phyloP scores from a whole-genome alignment of 2,113 vertebrate genomes.

The Oceanites oceanicus region DNA sequence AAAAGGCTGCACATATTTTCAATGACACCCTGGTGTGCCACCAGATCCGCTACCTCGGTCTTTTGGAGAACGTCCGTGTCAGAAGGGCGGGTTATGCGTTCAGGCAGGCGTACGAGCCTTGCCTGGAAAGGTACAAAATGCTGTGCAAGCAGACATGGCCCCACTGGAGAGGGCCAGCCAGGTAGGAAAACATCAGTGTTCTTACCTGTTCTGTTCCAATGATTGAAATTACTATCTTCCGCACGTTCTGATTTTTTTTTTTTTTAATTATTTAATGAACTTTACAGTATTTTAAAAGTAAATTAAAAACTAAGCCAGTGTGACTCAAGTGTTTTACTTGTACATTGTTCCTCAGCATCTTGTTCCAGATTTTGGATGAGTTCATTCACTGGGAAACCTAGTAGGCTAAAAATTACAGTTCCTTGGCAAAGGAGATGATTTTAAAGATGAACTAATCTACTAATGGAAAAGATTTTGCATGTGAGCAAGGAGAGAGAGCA shows the following conservation, averaged over 20 bases:
- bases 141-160: slow-evolving; percentile 96
- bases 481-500: neutral
- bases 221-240: neutral
- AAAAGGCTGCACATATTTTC: slow-evolving; percentile 91
- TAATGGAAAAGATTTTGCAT: neutral
- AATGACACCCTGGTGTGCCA: slow-evolving; percentile 89
- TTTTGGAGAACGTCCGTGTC: slow-evolving; percentile 95
- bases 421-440: neutral
- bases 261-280: neutral
- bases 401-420: neutral
- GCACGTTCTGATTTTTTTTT: rapidly evolving
- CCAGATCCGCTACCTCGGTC: slow-evolving; percentile 91
- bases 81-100: slow-evolving; percentile 94
- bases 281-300: neutral
- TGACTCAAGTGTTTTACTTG: neutral
- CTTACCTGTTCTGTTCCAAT: neutral
- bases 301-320: neutral
- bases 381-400: neutral
- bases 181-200: slow-evolving; percentile 70
- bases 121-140: slow-evolving; percentile 98
- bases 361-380: neutral
- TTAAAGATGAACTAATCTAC: neutral
- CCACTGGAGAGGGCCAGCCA: slow-evolving; percentile 90
- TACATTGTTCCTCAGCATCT: neutral
- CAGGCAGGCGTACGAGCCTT: slow-evolving; percentile 91